Percentiles rank a stretch among this genome's conserved stretches.
phyloP scores from a whole-genome alignment of 2,888 invertebrate genomes.

The Coenonympha glycerion region DNA sequence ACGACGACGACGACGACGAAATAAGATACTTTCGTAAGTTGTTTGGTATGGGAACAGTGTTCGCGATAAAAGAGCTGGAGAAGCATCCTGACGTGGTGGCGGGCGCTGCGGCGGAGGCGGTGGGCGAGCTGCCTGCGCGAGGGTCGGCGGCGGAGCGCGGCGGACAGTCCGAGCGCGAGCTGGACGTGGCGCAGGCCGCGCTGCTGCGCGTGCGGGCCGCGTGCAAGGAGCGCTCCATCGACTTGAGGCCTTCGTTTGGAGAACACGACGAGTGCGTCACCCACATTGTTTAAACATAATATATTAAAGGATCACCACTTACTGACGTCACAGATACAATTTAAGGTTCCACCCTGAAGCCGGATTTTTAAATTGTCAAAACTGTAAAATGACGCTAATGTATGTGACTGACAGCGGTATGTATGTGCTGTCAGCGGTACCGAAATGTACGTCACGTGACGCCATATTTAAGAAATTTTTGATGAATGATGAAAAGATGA shows the following conservation, averaged over 20 bases:
- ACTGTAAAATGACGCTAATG: too few species aligned
- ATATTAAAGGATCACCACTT: too few species aligned
- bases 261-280: slow-evolving; percentile 80
- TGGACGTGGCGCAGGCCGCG: slow-evolving; percentile 78
- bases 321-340: too few species aligned
- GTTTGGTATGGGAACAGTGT: slow-evolving; percentile 63
- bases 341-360: too few species aligned
- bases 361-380: too few species aligned
- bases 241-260: slow-evolving; percentile 80
- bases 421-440: too few species aligned
- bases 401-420: too few species aligned
- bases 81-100: slow-evolving; percentile 76
- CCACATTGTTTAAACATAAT: not conserved
- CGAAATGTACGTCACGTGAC: too few species aligned
- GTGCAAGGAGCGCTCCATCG: slow-evolving; percentile 77
- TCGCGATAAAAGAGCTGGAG: slow-evolving; percentile 80
- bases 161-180: slow-evolving; percentile 35
- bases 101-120: slow-evolving; percentile 47
- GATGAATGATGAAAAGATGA: too few species aligned
- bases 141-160: slow-evolving; percentile 46
- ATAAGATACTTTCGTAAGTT: too few species aligned
- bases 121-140: slow-evolving; percentile 71
- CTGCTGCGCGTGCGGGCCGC: slow-evolving; percentile 78
- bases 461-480: too few species aligned
- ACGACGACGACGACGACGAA: too few species aligned